These are phyloP conservation scores for Sebastes schlegelii DNA, from an alignment of 2,113 vertebrate species.

Conservation along the genomic window DNA sequence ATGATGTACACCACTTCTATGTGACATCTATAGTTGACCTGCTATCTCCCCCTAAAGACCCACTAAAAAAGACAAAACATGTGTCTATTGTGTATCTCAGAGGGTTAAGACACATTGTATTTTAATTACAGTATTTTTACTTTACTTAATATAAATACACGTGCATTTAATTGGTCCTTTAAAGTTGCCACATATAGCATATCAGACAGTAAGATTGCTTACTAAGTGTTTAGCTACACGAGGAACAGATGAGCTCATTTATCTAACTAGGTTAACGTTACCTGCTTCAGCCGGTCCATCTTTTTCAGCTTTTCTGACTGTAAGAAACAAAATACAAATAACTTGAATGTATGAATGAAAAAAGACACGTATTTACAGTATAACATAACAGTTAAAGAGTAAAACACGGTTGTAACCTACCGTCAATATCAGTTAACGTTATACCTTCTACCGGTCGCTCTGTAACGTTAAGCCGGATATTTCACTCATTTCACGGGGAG, in stretches of 20 bases:
- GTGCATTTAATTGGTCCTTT: no score
- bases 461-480: constrained; percentile 1
- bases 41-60: no score
- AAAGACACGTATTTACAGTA: accelerated
- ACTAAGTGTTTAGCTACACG: no score
- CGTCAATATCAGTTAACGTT: not conserved
- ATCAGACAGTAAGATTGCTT: no score
- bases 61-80: no score
- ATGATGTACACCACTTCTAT: no score
- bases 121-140: no score
- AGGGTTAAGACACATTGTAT: no score
- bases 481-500: not conserved
- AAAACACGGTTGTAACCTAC: not conserved
- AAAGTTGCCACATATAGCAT: no score
- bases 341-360: not conserved
- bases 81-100: no score
- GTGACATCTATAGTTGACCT: no score
- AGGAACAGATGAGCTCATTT: not conserved
- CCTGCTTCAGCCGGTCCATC: constrained; percentile 47
- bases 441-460: not conserved
- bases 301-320: not conserved
- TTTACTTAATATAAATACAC: no score
- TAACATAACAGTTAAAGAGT: not conserved
- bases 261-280: not conserved
- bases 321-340: not conserved